These are phyloP conservation scores for Hydractinia echinata DNA, from an alignment of 30 jellyfish, hydroid and myxozoan genomes.

Conservation along the genomic window DNA sequence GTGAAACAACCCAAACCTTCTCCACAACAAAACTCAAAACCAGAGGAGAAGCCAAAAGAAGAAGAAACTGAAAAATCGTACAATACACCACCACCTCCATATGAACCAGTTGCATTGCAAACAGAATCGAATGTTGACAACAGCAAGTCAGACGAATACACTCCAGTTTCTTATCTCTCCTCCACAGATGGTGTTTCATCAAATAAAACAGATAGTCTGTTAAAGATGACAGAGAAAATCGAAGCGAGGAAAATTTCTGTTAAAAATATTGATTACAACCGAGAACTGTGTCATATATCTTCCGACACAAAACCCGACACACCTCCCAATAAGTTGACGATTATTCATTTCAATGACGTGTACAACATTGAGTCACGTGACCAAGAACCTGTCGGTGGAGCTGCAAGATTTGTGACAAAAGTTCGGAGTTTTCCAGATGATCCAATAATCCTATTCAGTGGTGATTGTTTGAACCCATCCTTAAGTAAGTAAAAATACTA, in stretches of 20 bases:
- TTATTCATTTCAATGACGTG: slow-evolving; percentile 72
- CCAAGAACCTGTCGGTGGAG: slow-evolving; percentile 83
- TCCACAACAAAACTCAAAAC: no score
- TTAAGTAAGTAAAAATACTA: slow-evolving; percentile 38
- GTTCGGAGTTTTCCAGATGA: slow-evolving; percentile 48
- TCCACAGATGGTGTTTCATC: no score
- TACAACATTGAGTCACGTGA: slow-evolving; percentile 79
- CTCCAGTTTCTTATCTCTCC: no score
- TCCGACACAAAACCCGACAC: slow-evolving; percentile 1
- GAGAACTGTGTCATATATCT: slow-evolving; percentile 5
- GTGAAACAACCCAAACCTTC: no score
- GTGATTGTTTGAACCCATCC: slow-evolving; percentile 78
- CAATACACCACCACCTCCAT: no score
- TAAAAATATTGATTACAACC: slow-evolving; percentile 4
- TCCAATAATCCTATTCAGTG: slow-evolving; percentile 67
- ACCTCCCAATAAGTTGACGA: slow-evolving; percentile 27
- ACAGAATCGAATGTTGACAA: no score
- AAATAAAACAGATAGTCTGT: no score
- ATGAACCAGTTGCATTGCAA: no score
- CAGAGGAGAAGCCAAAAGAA: no score
- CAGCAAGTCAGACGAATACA: no score
- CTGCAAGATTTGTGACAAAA: slow-evolving; percentile 75
- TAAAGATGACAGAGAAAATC: no score
- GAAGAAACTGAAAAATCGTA: no score
- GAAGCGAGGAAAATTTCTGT: neutral